These are phyloP conservation scores for Anolis apletophallus DNA, from an alignment of 2,797 vertebrate species.

Conservation along the genomic window DNA sequence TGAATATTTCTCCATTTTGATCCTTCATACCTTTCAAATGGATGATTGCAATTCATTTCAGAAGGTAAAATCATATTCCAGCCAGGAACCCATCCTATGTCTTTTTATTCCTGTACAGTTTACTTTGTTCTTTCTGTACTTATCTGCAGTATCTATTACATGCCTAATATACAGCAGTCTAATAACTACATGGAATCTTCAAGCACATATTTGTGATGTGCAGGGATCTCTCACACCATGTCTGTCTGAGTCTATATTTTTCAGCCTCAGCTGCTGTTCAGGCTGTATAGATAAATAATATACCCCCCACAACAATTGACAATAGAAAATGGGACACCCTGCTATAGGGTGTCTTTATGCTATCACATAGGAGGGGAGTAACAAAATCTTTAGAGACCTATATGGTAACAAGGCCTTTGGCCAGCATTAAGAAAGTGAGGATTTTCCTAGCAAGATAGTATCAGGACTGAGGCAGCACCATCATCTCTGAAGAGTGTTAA, in stretches of 20 bases:
- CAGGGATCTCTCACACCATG: neutral
- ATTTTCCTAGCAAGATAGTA: neutral
- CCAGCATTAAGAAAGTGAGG: neutral
- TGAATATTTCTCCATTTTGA: conserved; percentile 8
- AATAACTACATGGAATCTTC: neutral
- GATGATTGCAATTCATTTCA: conserved; percentile 8
- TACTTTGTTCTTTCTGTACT: neutral
- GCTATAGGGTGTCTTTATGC: neutral
- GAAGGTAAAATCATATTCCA: neutral
- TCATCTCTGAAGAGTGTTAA: neutral
- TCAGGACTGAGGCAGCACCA: neutral
- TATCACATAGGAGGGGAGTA: neutral
- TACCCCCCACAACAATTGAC: no score
- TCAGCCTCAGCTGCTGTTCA: neutral
- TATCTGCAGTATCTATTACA: neutral
- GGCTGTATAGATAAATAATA: neutral
- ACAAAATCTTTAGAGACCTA: neutral
- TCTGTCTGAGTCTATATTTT: neutral
- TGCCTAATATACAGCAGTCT: neutral
- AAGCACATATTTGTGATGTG: neutral
- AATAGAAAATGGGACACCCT: no score
- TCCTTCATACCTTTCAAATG: conserved; percentile 13
- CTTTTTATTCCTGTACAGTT: neutral
- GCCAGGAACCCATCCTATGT: neutral
- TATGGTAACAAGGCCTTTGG: neutral